These are phyloP conservation scores for Amphipoea oculea DNA, from an alignment of 2,888 invertebrate species.

Conservation along the genomic window DNA sequence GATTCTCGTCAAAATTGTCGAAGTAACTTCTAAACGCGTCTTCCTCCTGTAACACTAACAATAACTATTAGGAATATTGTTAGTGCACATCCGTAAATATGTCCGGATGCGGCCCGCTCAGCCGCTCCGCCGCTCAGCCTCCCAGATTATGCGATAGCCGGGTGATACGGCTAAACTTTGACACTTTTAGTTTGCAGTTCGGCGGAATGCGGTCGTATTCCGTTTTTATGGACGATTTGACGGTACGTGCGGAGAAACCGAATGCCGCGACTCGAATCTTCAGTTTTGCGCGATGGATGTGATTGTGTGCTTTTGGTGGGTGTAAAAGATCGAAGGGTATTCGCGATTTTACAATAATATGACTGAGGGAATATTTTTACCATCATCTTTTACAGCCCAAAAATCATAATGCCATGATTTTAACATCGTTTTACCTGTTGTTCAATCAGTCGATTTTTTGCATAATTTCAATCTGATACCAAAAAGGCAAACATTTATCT, in stretches of 20 bases:
- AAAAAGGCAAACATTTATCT: too few species aligned
- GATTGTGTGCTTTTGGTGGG: constrained; percentile 18
- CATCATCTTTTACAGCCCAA: not conserved
- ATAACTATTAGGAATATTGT: constrained; percentile 68
- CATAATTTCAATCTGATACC: not conserved
- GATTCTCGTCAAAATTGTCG: not conserved
- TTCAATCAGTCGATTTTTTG: not conserved
- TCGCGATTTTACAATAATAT: not conserved
- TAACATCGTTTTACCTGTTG: not conserved
- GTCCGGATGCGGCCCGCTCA: constrained; percentile 47
- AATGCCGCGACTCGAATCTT: constrained; percentile 37
- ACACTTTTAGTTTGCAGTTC: constrained; percentile 62
- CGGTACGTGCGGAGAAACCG: constrained; percentile 57
- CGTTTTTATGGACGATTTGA: constrained; percentile 64
- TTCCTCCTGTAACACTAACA: constrained; percentile 37
- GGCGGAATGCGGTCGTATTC: constrained; percentile 59
- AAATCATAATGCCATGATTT: not conserved
- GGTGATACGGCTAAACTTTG: constrained; percentile 64
- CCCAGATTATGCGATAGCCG: constrained; percentile 60
- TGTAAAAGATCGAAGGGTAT: constrained; percentile 7
- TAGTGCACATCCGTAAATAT: constrained; percentile 64
- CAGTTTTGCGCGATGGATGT: constrained; percentile 31
- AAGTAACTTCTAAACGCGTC: constrained; percentile 36
- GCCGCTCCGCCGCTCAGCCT: constrained; percentile 29
- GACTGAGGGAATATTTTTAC: not conserved